Base-by-base conservation (phyloP, 2,113 vertebrate species). In the Nymphicus hollandicus region DNA sequence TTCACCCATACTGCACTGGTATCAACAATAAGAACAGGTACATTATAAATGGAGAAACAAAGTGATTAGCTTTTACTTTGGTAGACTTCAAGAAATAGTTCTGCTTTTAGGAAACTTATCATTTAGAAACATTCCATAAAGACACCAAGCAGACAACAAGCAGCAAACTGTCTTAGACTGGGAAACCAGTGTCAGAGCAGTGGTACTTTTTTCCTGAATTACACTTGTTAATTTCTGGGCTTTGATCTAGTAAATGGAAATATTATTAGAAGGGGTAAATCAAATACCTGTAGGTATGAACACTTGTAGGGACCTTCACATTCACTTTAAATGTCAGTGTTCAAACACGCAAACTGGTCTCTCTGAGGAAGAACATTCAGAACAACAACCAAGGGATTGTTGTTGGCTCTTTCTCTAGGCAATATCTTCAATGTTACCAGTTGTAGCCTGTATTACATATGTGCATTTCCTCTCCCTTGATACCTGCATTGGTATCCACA, bases 401-500 rank as follows among this genome's bases (percentile, higher is more conserved):
- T 44, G 44, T 14, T 56, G 43, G 4, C 4, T 64, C 37, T 76
- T 76, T 52, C 72, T 86, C 37, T 41, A 46, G 43, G 13, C 37
- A 72, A 41, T 43, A 41, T 43, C 13, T 66, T 77, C 39, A 55
- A 41, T 55, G 17, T 2, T 66, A 77, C 10, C 10, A 58, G 6
- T 28, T 28, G 17, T 46, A 49, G 69, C 5, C 50, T 63, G 20
- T 44, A 39, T 72, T 60, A 46, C 7, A 37, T 17, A 22, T 29
- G 15, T 61, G 24, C 6, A 5, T 81, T 82, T 76, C 49, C 18
- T 49, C 13, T 70, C 63, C n/a, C 27, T 82, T 63, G 55, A 17
- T 49, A 53, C n/a, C 7, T 50, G 13, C 20, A 17, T 31, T 0
- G 0, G 7, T 39, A 20, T 60, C 37, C 46, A 44, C 4, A 10